A percentile compares a stretch with the other conserved stretches of the same genome.
Conservation (phyloP, 2,113 vertebrate species). For the Catharus bicknelli region DNA sequence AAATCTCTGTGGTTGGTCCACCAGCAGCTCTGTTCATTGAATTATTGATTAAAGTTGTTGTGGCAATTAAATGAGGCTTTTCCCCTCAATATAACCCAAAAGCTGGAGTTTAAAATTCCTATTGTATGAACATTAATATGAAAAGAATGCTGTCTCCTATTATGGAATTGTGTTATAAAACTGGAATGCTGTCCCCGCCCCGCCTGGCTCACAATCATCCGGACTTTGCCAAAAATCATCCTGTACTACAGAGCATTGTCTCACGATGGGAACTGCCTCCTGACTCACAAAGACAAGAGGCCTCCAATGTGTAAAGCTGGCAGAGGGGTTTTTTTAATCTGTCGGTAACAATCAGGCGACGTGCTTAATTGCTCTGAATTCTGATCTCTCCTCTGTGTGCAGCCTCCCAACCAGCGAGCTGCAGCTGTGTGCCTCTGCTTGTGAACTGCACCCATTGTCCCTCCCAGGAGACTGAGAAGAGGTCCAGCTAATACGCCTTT, state of each 20-base stretch:
- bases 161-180: slow-evolving; percentile 78
- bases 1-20: neutral
- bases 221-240: slow-evolving; percentile 53
- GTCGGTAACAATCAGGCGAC: neutral
- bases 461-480: slow-evolving; percentile 35
- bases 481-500: slow-evolving; percentile 37
- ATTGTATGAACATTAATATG: slow-evolving; percentile 73
- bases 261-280: slow-evolving; percentile 56
- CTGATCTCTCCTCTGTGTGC: neutral
- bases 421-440: slow-evolving; percentile 38
- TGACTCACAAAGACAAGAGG: slow-evolving; percentile 42
- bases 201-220: slow-evolving; percentile 36
- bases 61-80: neutral
- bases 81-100: neutral
- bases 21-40: neutral
- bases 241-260: slow-evolving; percentile 35
- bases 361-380: slow-evolving; percentile 7
- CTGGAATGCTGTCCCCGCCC: slow-evolving; percentile 76
- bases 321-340: slow-evolving; percentile 30
- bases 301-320: slow-evolving; percentile 4
- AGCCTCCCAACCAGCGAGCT: neutral
- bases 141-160: slow-evolving; percentile 73
- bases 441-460: slow-evolving; percentile 46
- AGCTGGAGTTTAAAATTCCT: slow-evolving; percentile 54
- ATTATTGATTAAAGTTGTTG: neutral